phyloP scores from a whole-genome alignment of 2,797 vertebrate species.

The Enteromius fasciolatus region DNA sequence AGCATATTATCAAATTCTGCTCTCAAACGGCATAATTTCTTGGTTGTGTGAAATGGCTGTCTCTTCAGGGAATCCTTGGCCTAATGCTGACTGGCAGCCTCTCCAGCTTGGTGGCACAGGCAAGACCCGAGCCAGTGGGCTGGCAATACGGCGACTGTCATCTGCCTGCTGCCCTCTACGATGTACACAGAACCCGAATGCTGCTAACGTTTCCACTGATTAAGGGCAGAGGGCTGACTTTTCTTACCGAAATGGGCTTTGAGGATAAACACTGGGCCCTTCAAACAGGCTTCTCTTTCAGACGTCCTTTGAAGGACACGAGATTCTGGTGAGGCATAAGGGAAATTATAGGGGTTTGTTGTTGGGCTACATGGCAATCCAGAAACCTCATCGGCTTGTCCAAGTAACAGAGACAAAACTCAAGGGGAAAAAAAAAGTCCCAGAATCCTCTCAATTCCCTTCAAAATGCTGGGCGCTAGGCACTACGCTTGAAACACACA shows the following conservation, averaged over 20 bases:
- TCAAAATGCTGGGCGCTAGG: conserved; percentile 37
- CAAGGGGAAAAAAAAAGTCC: conserved; percentile 22
- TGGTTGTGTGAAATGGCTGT: conserved; percentile 73
- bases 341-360: conserved; percentile 57
- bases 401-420: conserved; percentile 55
- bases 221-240: conserved; percentile 66
- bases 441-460: conserved; percentile 51
- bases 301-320: conserved; percentile 64
- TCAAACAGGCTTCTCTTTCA: conserved; percentile 60
- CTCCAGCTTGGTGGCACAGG: conserved; percentile 69
- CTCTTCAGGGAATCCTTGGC: conserved; percentile 69
- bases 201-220: conserved; percentile 75
- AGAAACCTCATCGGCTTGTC: conserved; percentile 60
- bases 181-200: conserved; percentile 70
- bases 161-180: conserved; percentile 54
- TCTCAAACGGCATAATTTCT: conserved; percentile 76
- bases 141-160: conserved; percentile 73
- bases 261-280: conserved; percentile 68
- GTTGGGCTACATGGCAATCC: conserved; percentile 64
- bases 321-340: conserved; percentile 57
- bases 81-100: conserved; percentile 79
- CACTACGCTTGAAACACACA: conserved; percentile 57
- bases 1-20: conserved; percentile 78
- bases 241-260: conserved; percentile 49
- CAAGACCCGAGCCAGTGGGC: conserved; percentile 70